phyloP scores from a whole-genome alignment of 2,113 vertebrate genomes.

The Vombatus ursinus region DNA sequence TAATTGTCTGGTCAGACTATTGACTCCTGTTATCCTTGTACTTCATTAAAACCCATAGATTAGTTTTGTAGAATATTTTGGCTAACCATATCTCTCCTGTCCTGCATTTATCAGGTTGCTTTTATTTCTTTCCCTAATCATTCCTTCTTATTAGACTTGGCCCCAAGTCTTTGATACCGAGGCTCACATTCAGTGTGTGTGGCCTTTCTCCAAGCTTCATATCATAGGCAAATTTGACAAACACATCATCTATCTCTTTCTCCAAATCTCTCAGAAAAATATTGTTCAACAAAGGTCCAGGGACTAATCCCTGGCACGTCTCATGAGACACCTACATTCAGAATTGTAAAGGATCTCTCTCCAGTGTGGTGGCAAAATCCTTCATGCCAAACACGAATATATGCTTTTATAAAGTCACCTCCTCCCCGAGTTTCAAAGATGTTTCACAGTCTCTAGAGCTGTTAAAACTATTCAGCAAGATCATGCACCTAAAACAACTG shows the following conservation, averaged over 20 bases:
- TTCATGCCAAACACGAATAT: neutral
- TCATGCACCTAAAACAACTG: neutral
- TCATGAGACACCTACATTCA: neutral
- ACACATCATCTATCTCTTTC: neutral
- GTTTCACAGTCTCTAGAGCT: neutral
- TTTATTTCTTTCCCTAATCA: neutral
- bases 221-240: neutral
- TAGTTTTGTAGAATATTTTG: neutral
- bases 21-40: neutral
- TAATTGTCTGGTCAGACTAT: neutral
- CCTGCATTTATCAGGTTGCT: neutral
- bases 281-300: neutral
- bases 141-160: neutral
- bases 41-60: neutral
- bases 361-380: neutral
- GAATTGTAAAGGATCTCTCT: neutral
- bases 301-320: neutral
- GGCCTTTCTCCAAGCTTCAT: neutral
- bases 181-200: neutral
- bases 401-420: neutral
- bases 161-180: neutral
- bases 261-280: neutral
- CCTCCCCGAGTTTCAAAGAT: neutral
- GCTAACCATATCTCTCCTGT: neutral
- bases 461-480: neutral